Base-by-base conservation (phyloP, 2,888 invertebrate genomes). In the Drosophila recens region DNA sequence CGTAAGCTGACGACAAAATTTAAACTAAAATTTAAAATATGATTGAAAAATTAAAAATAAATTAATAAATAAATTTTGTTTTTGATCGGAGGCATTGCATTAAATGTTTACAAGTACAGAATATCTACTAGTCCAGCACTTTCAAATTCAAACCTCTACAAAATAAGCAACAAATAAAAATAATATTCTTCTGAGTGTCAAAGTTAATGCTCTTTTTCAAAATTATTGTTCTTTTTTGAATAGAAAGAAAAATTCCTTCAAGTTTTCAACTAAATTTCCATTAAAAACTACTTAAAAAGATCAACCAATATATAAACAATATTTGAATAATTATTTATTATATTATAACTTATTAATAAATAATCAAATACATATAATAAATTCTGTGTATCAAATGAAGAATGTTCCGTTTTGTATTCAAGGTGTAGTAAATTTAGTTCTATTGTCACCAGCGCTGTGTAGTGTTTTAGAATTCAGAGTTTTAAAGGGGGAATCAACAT, bases 381-480 rank as follows among this genome's bases (percentile, higher is more conserved):
- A 13, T 52, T 20, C 4, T n/a, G 30, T 17, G 34, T 34, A 6
- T 36, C 5, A 13, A 15, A 9, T 11, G 4, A 5, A 17, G 9
- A 54, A 33, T 43, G 33, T 15, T 33, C 6, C 43, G 20, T 46
- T 72, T 72, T 59, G 51, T 54, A 61, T 36, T 38, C 36, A 15
- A 46, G 30, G 53, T 42, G 33, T 46, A 23, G 34, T 45, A 36
- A 23, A 57, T 36, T 57, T 34, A 11, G 43, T 45, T 20, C 4
- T 1, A 1, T 34, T 56, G 56, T 45, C 56, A 36, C 34, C 45
- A 45, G 56, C 6, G 56, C 10, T 23, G 45, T 10, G 56, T 5
- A 36, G 8, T 23, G 17, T 20, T 43, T 43, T 13, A 52, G 23
- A n/a, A 45, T 8, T 45, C 20, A 34, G 17, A 34, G 17, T 53